A percentile compares a stretch with the other conserved stretches of the same genome.
phyloP scores from a whole-genome alignment of 2,797 vertebrate genomes.

The Acipenser ruthenus region DNA sequence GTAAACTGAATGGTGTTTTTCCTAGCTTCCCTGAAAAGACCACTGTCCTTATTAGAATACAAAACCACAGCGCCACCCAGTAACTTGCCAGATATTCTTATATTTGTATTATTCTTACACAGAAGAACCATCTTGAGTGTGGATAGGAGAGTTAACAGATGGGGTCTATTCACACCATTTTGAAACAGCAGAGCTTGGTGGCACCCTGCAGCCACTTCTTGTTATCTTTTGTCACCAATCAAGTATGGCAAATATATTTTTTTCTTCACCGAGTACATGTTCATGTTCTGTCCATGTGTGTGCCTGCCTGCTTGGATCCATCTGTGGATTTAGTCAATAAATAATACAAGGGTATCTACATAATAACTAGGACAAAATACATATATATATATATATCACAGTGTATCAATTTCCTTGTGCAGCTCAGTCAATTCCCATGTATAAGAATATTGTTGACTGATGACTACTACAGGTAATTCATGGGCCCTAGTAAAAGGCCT shows the following conservation, averaged over 20 bases:
- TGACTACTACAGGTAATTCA: too few species aligned
- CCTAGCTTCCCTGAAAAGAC: background rate
- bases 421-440: too few species aligned
- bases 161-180: conserved; percentile 75
- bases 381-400: background rate
- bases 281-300: conserved; percentile 34
- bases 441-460: too few species aligned
- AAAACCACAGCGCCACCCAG: background rate
- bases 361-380: conserved; percentile 7
- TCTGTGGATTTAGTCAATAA: conserved; percentile 2
- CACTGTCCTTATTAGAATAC: conserved; percentile 1
- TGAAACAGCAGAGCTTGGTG: conserved; percentile 58
- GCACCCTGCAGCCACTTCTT: conserved; percentile 71
- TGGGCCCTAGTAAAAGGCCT: too few species aligned
- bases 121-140: conserved; percentile 48
- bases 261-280: conserved; percentile 27
- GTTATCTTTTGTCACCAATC: conserved; percentile 21
- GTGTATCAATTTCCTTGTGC: too few species aligned
- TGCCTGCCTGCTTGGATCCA: conserved; percentile 12
- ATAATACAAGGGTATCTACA: background rate
- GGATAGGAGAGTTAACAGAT: conserved; percentile 65
- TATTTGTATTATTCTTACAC: conserved; percentile 47
- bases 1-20: background rate
- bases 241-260: conserved; percentile 14
- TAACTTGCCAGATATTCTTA: conserved; percentile 11